Base-by-base conservation (phyloP, 1,140 invertebrate genomes). In the Drosophila miranda region DNA sequence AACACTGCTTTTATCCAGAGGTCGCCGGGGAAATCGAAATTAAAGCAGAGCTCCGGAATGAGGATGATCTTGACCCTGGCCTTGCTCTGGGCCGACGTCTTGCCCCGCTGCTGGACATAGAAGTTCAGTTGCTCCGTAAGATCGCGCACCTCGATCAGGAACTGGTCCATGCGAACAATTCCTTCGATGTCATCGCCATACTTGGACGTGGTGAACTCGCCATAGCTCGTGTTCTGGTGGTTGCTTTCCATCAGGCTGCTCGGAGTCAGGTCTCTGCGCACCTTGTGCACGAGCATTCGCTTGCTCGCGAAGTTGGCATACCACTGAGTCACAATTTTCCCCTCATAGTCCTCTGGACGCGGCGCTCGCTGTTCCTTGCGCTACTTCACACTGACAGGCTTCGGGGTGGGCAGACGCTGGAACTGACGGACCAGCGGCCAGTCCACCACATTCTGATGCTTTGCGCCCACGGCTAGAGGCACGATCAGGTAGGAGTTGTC, bases 291-390 rank as follows among this genome's bases (percentile, higher is more conserved):
- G 68, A 98, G 93, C 91, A 98, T 98, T 78, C 93, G 90, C 11
- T 91, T 91, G 3, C 86, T 53, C 71, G 95, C 93, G 45, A 93
- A 92, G 64, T 93, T 93, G 55, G 96, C 91, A 90, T 98, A 98
- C 93, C 96, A 97, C 7, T 97, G 97, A 75, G 95, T 96, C 0
- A 98, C 95, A 6, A 98, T 95, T 28, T 93, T 94, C 87, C 96
- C 93, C 49, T 92, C 77, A 81, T 94, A 95, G 23, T 93, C 92
- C 46, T 95, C 92, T 11, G 92, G 86, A 0, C 91, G 91, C 45
- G 97, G 95, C 2, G 91, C 70, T 61, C 95, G 93, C 9, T 92
- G 89, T 43, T 23, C 16, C 8, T 87, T 89, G 34, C 94, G 91
- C 69, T 95, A 92, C 61, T 92, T 92, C 23, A 92, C 78, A 1